Evolutionary conservation across 2,113 vertebrate genomes (phyloP).

Genomic region (Carollia perspicillata): DNA sequence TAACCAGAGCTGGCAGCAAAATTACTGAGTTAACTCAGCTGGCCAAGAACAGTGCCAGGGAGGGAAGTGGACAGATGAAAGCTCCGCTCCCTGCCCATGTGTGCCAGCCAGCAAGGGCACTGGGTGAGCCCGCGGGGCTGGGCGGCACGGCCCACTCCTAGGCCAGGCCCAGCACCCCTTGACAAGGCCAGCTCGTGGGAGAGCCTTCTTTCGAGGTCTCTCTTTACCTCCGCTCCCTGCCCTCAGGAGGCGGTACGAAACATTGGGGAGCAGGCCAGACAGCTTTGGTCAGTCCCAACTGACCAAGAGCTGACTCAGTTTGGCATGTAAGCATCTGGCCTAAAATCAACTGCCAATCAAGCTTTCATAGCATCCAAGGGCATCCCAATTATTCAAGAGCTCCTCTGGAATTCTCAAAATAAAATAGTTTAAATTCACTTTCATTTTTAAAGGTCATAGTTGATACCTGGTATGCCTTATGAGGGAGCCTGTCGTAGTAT

Average conservation of each 20-base stretch:
- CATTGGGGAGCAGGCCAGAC: not conserved
- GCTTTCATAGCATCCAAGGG: slow-evolving; percentile 25
- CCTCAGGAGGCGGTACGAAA: not conserved
- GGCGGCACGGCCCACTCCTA: not conserved
- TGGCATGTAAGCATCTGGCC: slow-evolving; percentile 22
- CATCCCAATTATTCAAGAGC: slow-evolving; percentile 22
- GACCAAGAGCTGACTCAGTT: not conserved
- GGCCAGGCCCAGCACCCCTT: not conserved
- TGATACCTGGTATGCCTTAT: not conserved
- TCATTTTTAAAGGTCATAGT: not conserved
- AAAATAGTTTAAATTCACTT: slow-evolving; percentile 17
- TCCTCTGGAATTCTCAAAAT: slow-evolving; percentile 45
- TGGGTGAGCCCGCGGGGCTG: not conserved
- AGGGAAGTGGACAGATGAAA: not conserved
- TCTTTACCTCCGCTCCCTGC: not conserved
- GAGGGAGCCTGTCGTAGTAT: not conserved
- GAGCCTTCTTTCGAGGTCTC: not conserved
- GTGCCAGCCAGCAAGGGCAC: not conserved
- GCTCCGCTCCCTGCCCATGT: not conserved
- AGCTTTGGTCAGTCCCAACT: not conserved
- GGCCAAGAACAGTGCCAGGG: not conserved
- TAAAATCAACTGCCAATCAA: not conserved
- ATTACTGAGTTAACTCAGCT: not conserved
- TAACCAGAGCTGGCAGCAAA: not conserved
- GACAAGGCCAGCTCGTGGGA: not conserved